These are phyloP conservation scores for Theristus sp. DNA, from an alignment of 2,888 invertebrate genomes.

Conservation along the genomic window DNA sequence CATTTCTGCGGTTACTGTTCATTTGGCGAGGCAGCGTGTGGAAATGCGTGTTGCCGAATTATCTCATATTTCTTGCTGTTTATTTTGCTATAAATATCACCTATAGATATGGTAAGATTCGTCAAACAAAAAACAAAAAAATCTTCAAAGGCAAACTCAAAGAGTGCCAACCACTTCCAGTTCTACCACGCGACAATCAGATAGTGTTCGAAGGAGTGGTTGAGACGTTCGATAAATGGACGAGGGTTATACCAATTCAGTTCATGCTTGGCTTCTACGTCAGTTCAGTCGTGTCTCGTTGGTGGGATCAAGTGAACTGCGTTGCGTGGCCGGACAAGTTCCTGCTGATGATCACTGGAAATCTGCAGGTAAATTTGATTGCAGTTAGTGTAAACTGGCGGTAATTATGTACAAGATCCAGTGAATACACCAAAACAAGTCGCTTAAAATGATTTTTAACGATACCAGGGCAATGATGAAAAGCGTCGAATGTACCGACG, in stretches of 20 bases:
- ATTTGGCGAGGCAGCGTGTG: background rate
- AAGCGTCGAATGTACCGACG: background rate
- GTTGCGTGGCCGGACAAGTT: constrained; percentile 1
- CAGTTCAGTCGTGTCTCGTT: background rate
- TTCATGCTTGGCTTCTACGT: constrained; percentile 5
- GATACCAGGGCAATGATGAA: background rate
- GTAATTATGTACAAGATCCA: background rate
- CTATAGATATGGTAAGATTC: background rate
- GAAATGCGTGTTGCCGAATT: background rate
- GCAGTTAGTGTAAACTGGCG: background rate
- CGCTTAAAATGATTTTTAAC: background rate
- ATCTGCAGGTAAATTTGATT: background rate
- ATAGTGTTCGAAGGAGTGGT: background rate
- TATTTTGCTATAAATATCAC: background rate
- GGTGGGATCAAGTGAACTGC: constrained; percentile 1
- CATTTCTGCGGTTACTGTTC: background rate
- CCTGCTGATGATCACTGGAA: background rate
- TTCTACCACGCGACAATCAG: background rate
- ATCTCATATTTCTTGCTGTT: background rate
- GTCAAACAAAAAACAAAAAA: no score
- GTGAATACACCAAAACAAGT: background rate
- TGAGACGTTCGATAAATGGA: background rate
- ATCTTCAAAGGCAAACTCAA: background rate
- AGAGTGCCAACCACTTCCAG: background rate
- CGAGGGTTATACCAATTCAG: background rate